Evolutionary conservation across 2,113 vertebrate species (phyloP), one percentile per base, ranked within the genome.

Genomic region (Andinoacara biseriatus): DNA sequence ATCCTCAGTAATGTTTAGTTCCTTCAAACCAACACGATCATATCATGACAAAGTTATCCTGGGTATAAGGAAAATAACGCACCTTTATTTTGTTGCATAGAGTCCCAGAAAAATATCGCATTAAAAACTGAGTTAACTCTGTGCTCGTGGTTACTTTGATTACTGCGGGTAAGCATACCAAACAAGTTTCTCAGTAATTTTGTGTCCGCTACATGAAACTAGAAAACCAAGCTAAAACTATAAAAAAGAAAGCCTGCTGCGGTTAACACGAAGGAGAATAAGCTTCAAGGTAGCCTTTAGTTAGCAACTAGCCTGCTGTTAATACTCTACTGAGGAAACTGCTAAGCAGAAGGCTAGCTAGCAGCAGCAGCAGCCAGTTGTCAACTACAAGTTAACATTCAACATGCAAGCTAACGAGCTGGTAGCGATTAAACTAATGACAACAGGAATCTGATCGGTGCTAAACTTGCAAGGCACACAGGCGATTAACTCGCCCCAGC

Each of bases 291-390:
- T 82, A 86, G 87, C 79, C 46, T 83, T 83, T 17, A 74, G 80
- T 83, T 92, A 93, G 89, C 88, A 59, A 74, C 72, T 91, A 92
- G 91, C 91, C 63, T 62, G 54, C 24, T 82, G 79, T 86, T 85
- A 65, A 72, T 81, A 80, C 24, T 87, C 69, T 63, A 22, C 24
- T 38, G 56, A 78, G 58, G 63, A 78, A 69, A 78, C 56, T 86
- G 90, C 91, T 92, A 86, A 89, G 89, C 80, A 85, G 38, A 46
- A 74, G 62, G 89, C 91, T 93, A 91, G 65, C 81, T 90, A 90
- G 87, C 83, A 74, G 57, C 62, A 86, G 38, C 78, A 84, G 6
- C 74, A 76, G 74, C 59, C 81, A 81, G 60, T 60, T 91, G 83
- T 81, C 89, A 90, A 76, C 76, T 84, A 9, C 15, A 58, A 74